A percentile compares a stretch with the other conserved stretches of the same genome.
Evolutionary conservation across 2,113 vertebrate species (phyloP).

Genomic region (Butorides virescens): DNA sequence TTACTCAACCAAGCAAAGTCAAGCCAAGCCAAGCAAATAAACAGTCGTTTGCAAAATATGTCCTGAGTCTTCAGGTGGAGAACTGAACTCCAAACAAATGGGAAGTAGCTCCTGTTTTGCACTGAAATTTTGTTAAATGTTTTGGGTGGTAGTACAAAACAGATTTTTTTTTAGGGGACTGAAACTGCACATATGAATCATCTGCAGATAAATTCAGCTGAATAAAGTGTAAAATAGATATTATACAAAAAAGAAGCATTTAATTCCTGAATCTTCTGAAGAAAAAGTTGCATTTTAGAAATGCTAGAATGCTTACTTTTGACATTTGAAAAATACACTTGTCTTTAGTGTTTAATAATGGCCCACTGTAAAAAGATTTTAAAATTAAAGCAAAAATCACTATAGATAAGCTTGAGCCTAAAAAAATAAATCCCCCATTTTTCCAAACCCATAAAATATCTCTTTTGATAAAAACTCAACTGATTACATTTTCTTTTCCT

Average conservation of each 20-base stretch:
- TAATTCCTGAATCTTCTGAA: not conserved
- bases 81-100: not conserved
- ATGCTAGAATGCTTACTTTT: not conserved
- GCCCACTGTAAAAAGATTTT: not conserved
- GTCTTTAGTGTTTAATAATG: not conserved
- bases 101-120: not conserved
- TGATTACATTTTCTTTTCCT: not conserved
- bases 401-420: not conserved
- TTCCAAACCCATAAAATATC: not conserved
- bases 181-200: not conserved
- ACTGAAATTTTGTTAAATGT: not conserved
- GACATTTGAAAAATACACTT: not conserved
- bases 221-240: not conserved
- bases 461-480: not conserved
- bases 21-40: slow-evolving; percentile 30
- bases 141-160: not conserved
- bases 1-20: not conserved
- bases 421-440: not conserved
- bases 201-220: not conserved
- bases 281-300: not conserved
- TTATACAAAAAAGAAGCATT: not conserved
- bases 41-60: not conserved
- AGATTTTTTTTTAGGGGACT: not conserved
- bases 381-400: not conserved
- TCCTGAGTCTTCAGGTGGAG: not conserved